These are phyloP conservation scores for Allochrocebus solatus DNA, from an alignment of 2,797 vertebrate genomes.

Conservation along the genomic window DNA sequence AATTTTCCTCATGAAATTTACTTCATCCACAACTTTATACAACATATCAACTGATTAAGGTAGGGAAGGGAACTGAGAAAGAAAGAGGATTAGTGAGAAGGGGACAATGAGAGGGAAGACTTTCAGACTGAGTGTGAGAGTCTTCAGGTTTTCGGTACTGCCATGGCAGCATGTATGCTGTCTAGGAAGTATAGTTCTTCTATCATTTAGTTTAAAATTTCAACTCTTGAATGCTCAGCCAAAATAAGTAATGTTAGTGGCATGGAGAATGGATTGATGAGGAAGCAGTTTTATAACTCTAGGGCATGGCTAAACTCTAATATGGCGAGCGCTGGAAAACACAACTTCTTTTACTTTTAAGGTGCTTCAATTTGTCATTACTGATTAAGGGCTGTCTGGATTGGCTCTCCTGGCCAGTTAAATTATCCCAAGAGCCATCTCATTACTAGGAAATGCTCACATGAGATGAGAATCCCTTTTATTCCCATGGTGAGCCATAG, in stretches of 20 bases:
- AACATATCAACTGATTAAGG: slow-evolving; percentile 7
- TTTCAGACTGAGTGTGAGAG: slow-evolving; percentile 34
- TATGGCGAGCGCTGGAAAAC: slow-evolving; percentile 27
- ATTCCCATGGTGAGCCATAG: not conserved
- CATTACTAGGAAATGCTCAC: slow-evolving; percentile 33
- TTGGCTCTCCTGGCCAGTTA: slow-evolving; percentile 39
- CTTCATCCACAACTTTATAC: slow-evolving; percentile 1
- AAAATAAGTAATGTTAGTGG: slow-evolving; percentile 18
- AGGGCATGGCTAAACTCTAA: slow-evolving; percentile 8
- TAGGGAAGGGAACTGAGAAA: slow-evolving; percentile 2
- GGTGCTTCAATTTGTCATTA: slow-evolving; percentile 44
- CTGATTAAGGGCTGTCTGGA: slow-evolving; percentile 8
- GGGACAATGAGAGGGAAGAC: not conserved
- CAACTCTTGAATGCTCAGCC: slow-evolving; percentile 20
- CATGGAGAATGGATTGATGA: slow-evolving; percentile 8
- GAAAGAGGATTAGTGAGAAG: slow-evolving; percentile 27
- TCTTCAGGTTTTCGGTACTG: slow-evolving; percentile 8
- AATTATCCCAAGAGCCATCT: slow-evolving; percentile 16
- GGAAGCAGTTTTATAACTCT: slow-evolving; percentile 34
- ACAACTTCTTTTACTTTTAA: slow-evolving; percentile 35
- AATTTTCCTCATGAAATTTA: slow-evolving; percentile 25
- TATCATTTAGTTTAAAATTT: slow-evolving; percentile 23
- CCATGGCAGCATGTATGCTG: not conserved
- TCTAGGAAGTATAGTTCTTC: slow-evolving; percentile 1
- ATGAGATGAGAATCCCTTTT: slow-evolving; percentile 7